Conservation (phyloP, 1,140 invertebrate genomes). For the Dreissena rostriformis region DNA sequence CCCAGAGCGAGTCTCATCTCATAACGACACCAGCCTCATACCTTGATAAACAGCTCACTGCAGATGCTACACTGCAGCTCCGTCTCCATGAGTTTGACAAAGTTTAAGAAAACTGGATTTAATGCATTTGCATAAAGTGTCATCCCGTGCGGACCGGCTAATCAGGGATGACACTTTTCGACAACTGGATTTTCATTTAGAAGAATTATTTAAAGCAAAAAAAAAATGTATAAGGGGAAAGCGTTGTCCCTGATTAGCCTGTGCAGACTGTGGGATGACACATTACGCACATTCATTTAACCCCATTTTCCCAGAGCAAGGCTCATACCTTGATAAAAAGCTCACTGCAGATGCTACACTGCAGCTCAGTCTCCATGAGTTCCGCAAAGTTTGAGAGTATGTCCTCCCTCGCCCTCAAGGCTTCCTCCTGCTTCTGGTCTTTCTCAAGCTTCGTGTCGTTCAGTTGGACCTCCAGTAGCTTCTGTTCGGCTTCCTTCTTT, state of each 20-base stretch:
- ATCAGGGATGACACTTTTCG: no score
- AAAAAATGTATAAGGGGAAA: not conserved
- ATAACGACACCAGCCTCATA: no score
- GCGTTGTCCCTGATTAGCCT: not conserved
- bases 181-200: no score
- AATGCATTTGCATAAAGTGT: no score
- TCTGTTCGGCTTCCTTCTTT: constrained; percentile 77
- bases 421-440: constrained; percentile 71
- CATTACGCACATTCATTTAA: not conserved
- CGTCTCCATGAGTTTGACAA: constrained; percentile 86
- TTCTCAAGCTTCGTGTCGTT: constrained; percentile 73
- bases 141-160: no score
- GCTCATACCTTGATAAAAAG: constrained; percentile 84
- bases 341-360: constrained; percentile 91
- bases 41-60: constrained; percentile 88
- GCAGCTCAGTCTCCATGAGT: constrained; percentile 89
- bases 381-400: constrained; percentile 83
- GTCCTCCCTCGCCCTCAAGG: constrained; percentile 79
- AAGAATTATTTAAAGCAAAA: not conserved
- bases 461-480: constrained; percentile 76
- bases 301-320: not conserved
- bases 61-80: constrained; percentile 91
- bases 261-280: not conserved
- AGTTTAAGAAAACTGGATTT: constrained; percentile 75
- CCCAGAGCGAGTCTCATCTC: no score